Evolutionary conservation across 2,888 invertebrate genomes (phyloP).

Genomic region (Monoplex corrugatus): DNA sequence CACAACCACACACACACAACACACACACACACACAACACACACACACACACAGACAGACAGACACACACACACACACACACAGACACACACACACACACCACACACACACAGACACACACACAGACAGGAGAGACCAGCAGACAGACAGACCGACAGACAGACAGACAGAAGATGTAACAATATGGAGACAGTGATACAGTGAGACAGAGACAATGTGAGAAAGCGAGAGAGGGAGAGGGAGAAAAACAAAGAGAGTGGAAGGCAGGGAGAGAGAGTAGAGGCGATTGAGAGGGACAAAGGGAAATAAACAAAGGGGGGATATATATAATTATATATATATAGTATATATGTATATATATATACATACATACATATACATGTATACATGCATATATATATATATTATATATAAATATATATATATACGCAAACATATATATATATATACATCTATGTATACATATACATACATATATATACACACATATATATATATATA

Average conservation of each 20-base stretch:
- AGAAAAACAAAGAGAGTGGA: neutral
- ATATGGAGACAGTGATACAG: neutral
- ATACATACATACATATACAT: too few species aligned
- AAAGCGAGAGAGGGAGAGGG: neutral
- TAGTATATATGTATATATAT: too few species aligned
- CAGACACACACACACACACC: neutral
- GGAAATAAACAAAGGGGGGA: too few species aligned
- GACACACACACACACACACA: neutral
- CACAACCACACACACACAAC: neutral
- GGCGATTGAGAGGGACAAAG: too few species aligned
- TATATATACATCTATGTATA: too few species aligned
- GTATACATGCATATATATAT: too few species aligned
- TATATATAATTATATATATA: too few species aligned
- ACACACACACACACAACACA: neutral
- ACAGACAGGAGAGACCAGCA: neutral
- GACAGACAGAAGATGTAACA: neutral
- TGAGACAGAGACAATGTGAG: neutral
- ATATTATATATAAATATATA: too few species aligned
- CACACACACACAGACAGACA: neutral
- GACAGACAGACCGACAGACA: neutral
- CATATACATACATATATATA: too few species aligned
- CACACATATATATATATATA: too few species aligned
- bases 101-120: neutral
- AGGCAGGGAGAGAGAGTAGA: too few species aligned
- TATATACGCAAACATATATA: too few species aligned